Evolutionary conservation across 2,797 vertebrate species (phyloP), one percentile per base, ranked within the genome.

Genomic region (Lithobates pipiens): DNA sequence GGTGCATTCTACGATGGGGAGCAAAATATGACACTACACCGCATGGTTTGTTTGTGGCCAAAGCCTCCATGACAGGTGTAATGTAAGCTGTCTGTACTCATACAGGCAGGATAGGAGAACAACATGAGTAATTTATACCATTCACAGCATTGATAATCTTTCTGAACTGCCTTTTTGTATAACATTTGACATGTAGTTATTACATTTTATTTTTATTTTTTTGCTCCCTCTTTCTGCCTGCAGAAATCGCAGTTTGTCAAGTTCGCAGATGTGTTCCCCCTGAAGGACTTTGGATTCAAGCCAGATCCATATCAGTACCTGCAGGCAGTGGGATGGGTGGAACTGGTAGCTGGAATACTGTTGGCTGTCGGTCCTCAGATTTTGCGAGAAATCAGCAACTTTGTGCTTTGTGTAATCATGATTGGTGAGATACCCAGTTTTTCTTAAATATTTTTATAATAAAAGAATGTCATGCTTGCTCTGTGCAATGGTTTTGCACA

Each of bases 371-470:
- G 95, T 18, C 92, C 94, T 23, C 92, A 90, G 25, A 83, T 92
- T 57, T 91, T 95, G 79, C 95, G 92, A 78, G 92, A 94, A 81
- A 90, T 96, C 91, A 94, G 94, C 89, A 93, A 93, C 91, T 90
- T 95, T 82, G 13, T 94, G 76, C 93, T 96, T 89, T 93, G 88
- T 0, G 27, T 95, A 71, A 0, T 95, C 84, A 95, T 95, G 95
- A 95, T 95, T 5, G 94, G 95, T 95, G 90, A 94, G 94, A 71
- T 44, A 39, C 13, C 8, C 39, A 39, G 39, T 10, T 67, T 10
- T 67, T 18, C 8, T 63, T 54, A 36, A 36, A 36, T 34, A 34
- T 34, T 34, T 34, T 34, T 34, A 3, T 29, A 29, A 29, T 29
- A 29, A 29, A 36, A 5, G 1, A 5, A 36, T 36, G 34, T 36